These are phyloP conservation scores for Syrmaticus mikado DNA, from an alignment of 2,113 vertebrate genomes.

Conservation along the genomic window DNA sequence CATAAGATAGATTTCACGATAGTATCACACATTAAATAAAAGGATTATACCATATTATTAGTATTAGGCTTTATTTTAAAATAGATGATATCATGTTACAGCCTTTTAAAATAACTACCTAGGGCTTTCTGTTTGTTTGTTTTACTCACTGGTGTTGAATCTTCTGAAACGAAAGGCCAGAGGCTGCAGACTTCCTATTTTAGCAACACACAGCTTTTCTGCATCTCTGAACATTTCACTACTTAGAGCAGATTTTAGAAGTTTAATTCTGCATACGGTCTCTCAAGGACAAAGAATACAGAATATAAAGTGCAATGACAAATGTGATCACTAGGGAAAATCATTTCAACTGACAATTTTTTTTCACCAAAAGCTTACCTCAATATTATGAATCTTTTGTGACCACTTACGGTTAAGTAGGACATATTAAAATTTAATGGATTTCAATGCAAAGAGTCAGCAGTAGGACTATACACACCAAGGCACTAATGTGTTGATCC, in stretches of 20 bases:
- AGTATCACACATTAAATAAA: neutral
- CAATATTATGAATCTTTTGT: constrained; percentile 77
- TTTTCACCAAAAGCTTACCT: constrained; percentile 70
- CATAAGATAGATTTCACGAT: neutral
- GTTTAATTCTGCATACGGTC: constrained; percentile 1
- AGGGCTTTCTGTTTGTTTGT: neutral
- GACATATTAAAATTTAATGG: constrained; percentile 79
- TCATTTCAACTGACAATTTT: constrained; percentile 58
- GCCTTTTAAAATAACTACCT: constrained; percentile 12
- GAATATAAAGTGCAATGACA: constrained; percentile 60
- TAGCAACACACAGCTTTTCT: constrained; percentile 37
- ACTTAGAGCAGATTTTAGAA: neutral
- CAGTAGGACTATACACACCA: constrained; percentile 41
- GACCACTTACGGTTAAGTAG: constrained; percentile 74
- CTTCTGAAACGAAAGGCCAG: constrained; percentile 52
- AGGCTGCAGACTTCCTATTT: constrained; percentile 7
- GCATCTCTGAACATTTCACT: constrained; percentile 4
- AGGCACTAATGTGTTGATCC: constrained; percentile 74
- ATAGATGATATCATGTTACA: neutral
- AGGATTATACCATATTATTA: neutral
- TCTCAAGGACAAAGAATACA: constrained; percentile 6
- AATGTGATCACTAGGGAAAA: constrained; percentile 48
- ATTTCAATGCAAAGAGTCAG: constrained; percentile 61
- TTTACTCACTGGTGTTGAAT: neutral
- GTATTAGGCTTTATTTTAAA: neutral